Conservation (phyloP, 1,140 invertebrate species). For the Bombus superbus region DNA sequence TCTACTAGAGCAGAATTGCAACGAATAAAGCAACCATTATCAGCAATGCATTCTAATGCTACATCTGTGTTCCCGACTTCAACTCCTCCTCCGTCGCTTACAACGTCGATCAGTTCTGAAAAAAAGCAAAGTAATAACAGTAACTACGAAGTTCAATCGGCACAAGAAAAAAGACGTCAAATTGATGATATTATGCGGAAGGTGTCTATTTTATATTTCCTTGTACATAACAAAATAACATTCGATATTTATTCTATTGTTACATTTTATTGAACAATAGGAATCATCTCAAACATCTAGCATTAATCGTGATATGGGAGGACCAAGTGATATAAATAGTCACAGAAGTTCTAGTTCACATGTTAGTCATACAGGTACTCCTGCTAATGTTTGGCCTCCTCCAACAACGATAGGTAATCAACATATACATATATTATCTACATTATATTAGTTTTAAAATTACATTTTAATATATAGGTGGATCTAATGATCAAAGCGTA, state of each 20-base stretch:
- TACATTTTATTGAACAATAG: constrained; percentile 51
- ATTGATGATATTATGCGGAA: constrained; percentile 78
- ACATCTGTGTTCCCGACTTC: constrained; percentile 58
- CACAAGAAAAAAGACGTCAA: constrained; percentile 73
- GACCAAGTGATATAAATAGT: constrained; percentile 65
- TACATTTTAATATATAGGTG: constrained; percentile 42
- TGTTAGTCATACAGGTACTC: constrained; percentile 72
- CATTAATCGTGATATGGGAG: constrained; percentile 72
- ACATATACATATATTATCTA: neutral
- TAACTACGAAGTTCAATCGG: constrained; percentile 60
- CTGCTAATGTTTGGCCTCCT: constrained; percentile 74
- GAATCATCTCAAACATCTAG: constrained; percentile 72
- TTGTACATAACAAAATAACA: neutral
- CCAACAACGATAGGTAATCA: constrained; percentile 65
- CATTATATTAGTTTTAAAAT: neutral
- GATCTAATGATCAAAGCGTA: constrained; percentile 70
- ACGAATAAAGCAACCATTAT: constrained; percentile 74
- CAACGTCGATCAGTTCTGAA: constrained; percentile 50
- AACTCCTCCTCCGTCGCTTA: constrained; percentile 62
- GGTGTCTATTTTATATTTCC: constrained; percentile 54
- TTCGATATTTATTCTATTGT: neutral
- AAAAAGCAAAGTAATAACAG: constrained; percentile 71
- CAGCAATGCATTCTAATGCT: constrained; percentile 47
- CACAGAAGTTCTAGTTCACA: constrained; percentile 73
- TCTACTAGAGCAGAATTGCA: constrained; percentile 75